Evolutionary conservation across 1,140 invertebrate genomes (phyloP), one percentile per base, ranked within the genome.

Genomic region (Wasmannia auropunctata): DNA sequence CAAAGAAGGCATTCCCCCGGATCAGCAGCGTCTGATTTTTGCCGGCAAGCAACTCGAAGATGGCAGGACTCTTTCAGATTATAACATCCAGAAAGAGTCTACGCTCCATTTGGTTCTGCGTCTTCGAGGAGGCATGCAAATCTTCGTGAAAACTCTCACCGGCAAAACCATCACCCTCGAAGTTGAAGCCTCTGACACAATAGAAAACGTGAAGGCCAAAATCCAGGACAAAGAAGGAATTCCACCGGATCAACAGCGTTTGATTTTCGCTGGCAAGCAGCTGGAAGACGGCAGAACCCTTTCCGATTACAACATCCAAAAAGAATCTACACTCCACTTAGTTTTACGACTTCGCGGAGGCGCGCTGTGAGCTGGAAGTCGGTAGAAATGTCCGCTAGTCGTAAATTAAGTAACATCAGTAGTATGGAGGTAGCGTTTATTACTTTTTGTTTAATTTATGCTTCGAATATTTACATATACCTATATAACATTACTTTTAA

Each of bases 171-270:
- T 95, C 76, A 95, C 96, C 0, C 93, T 97, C 5, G 97, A 97
- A 92, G 96, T 97, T 3, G 96, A 97, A 90, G 89, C 89, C 22
- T 96, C 95, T 70, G 96, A 97, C 88, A 96, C 96, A 0, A 97
- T 97, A 89, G 96, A 97, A 86, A 97, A 97, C 94, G 96, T 97
- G 0, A 96, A 97, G 88, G 96, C 96, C 43, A 96, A 96, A 87
- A 96, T 96, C 0, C 93, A 54, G 95, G 96, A 96, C 70, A 90
- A 87, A 63, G 77, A 86, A 88, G 96, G 96, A 87, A 95, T 95
- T 88, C 95, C 95, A 43, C 95, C 95, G 85, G 95, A 96, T 88
- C 95, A 96, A 76, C 96, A 96, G 89, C 92, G 95, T 75, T 86
- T 96, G 60, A 81, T 91, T 5, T 88, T 88, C 60, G 96, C 90